These are phyloP conservation scores for Lycodopsis pacificus DNA, from an alignment of 2,797 vertebrate species.

Conservation along the genomic window DNA sequence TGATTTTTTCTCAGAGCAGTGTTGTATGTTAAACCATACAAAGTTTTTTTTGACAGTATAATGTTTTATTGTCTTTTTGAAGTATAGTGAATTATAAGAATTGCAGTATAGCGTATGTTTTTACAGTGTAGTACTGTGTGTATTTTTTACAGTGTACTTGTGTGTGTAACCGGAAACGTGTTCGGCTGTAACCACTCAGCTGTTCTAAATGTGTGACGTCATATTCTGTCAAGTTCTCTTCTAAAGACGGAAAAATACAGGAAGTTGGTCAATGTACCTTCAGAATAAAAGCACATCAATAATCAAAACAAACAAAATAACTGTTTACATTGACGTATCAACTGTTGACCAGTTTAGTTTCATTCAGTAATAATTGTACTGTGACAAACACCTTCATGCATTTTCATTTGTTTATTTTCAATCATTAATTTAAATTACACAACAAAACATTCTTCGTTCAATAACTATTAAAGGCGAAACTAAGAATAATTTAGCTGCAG, in stretches of 20 bases:
- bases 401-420: too few species aligned
- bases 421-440: background rate
- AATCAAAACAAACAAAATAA: background rate
- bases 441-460: background rate
- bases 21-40: too few species aligned
- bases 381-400: too few species aligned
- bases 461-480: too few species aligned
- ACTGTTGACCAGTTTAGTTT: background rate
- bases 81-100: too few species aligned
- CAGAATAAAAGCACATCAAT: background rate
- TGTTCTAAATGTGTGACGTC: slow-evolving; percentile 8
- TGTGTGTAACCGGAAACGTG: background rate
- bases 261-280: background rate
- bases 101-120: too few species aligned
- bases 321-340: fast-evolving
- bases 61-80: too few species aligned
- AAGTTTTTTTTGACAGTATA: too few species aligned
- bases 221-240: background rate
- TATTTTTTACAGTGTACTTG: background rate
- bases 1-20: too few species aligned
- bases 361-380: too few species aligned
- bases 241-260: background rate
- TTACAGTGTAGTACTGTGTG: background rate
- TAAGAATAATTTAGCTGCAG: too few species aligned
- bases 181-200: background rate